Base-by-base conservation (phyloP, 2,113 vertebrate genomes). In the Oostethus manadensis region DNA sequence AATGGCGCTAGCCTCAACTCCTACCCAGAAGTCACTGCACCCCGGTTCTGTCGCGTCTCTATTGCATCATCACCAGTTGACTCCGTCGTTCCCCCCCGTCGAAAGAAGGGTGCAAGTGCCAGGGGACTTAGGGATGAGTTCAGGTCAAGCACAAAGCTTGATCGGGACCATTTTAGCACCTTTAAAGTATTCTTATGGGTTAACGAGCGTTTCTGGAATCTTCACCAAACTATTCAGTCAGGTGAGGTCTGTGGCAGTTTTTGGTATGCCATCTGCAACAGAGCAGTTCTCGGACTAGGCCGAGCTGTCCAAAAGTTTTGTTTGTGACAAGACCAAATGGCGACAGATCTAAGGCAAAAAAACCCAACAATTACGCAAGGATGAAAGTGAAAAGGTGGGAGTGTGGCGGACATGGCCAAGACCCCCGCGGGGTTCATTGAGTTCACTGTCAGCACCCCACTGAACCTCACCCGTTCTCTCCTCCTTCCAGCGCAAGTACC, bases 341-440 rank as follows among this genome's bases (percentile, higher is more conserved):
- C 55, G 48, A 62, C 58, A 64, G 29, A 42, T 7, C 40, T 21
- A n/a, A n/a, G 62, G 40, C 49, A 38, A 44, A 62, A 4, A 33
- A 33, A 33, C 5, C n/a, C n/a, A 80, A 73, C 51, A 63, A 60
- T 66, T 49, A 53, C 63, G 50, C 64, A 76, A 68, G 74, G 62
- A 65, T 49, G 73, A 57, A 70, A 73, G 58, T 70, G 65, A 66
- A 59, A 60, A 68, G 71, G 74, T 76, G 71, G 76, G 69, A 75
- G 73, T 73, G 58, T 64, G 74, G 69, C 23, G 49, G 55, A 78
- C 78, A 79, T 21, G 62, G 79, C 74, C 64, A 70, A 77, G 67
- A 55, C 78, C 58, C 66, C 77, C 71, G 44, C 78, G 85, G 82
- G 86, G 89, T 88, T 90, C 88, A 90, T 49, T 62, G 87, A 85